These are phyloP conservation scores for Melinopterus prodromus DNA, from an alignment of 2,888 invertebrate genomes.

Conservation along the genomic window DNA sequence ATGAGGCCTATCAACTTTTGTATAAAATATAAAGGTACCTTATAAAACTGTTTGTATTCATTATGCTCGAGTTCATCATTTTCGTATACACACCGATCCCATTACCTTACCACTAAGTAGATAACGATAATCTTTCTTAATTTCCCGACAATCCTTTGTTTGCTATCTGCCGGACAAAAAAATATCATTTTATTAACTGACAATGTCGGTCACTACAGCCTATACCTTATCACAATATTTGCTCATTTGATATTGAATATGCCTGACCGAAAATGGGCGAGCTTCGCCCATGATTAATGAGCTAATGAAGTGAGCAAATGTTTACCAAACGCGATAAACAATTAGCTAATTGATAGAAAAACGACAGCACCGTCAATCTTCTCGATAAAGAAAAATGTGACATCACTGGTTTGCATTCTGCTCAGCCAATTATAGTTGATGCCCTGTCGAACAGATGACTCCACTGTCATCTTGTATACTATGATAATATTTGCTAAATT, in stretches of 20 bases:
- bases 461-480: background rate
- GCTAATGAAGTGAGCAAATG: background rate
- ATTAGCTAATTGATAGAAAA: background rate
- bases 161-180: background rate
- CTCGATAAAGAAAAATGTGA: background rate
- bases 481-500: background rate
- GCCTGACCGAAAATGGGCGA: background rate
- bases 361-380: background rate
- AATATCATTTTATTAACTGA: background rate
- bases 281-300: background rate
- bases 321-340: background rate
- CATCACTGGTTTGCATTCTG: background rate
- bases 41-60: no score
- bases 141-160: background rate
- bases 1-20: no score
- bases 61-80: no score
- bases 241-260: background rate
- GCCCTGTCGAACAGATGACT: background rate
- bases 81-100: background rate
- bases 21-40: no score
- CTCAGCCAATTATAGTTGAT: background rate
- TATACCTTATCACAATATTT: background rate
- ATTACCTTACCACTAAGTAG: background rate
- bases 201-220: background rate
- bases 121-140: background rate